Evolutionary conservation across 2,888 invertebrate genomes (phyloP).

Genomic region (Hirtodrosophila duncani): DNA sequence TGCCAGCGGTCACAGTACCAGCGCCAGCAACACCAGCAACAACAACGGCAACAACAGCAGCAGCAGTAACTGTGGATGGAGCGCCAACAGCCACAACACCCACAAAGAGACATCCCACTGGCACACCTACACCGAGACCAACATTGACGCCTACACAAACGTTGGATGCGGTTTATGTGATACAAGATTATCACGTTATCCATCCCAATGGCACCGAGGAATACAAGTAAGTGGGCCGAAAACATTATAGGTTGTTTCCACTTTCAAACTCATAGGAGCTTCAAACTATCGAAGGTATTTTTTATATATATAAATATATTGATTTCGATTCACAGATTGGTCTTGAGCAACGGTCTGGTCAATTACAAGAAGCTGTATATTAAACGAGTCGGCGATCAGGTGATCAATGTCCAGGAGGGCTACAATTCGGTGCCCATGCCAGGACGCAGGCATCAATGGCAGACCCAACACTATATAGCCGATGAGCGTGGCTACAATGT

Average conservation of each 20-base stretch:
- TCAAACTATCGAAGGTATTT: too few species aligned
- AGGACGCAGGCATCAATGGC: slow-evolving; percentile 36
- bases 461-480: slow-evolving; percentile 66
- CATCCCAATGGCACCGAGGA: slow-evolving; percentile 68
- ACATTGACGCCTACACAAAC: slow-evolving; percentile 13
- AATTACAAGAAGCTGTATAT: slow-evolving; percentile 67
- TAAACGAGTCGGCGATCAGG: slow-evolving; percentile 46
- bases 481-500: slow-evolving; percentile 66
- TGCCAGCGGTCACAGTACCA: slow-evolving; percentile 13
- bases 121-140: slow-evolving; percentile 2
- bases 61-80: slow-evolving; percentile 1
- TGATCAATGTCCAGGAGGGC: slow-evolving; percentile 66
- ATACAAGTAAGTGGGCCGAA: slow-evolving; percentile 55
- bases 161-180: slow-evolving; percentile 41
- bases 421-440: slow-evolving; percentile 65
- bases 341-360: slow-evolving; percentile 67
- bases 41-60: slow-evolving; percentile 5
- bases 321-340: slow-evolving; percentile 42
- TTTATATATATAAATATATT: too few species aligned
- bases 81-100: not conserved
- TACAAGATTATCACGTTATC: slow-evolving; percentile 63
- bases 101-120: slow-evolving; percentile 6
- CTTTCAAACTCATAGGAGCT: too few species aligned
- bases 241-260: not conserved
- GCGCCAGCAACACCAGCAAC: not conserved